Base-by-base conservation (phyloP, 1,140 invertebrate species). In the Drosophila navojoa region DNA sequence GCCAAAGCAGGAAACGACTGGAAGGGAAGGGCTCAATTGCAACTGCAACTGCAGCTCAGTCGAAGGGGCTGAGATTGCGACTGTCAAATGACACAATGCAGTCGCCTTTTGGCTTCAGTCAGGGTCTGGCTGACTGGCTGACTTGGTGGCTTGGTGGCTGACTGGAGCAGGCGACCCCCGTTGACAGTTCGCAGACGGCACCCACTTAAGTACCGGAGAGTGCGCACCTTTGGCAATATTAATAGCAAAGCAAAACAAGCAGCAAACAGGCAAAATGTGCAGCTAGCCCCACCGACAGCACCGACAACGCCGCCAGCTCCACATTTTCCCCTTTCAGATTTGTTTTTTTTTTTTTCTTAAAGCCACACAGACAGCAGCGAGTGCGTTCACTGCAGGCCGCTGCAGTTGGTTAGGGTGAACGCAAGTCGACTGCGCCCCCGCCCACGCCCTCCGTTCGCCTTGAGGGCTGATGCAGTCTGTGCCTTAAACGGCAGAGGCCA, bases 161-260 rank as follows among this genome's bases (percentile, higher is more conserved):
- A 19, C 15, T n/a, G 55, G 42, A 47, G 54, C 60, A 63, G 68
- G 68, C 72, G 67, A 76, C 67, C 72, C 76, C 73, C 64, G 84
- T 82, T 89, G 84, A 89, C 84, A 90, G 85, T 84, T 89, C 84
- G 77, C 84, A 89, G 84, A 89, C 84, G 84, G 85, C 79, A 89
- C 77, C 49, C 84, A 89, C 84, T 89, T 89, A 89, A 89, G 85
- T 89, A 74, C 77, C 85, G 60, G 53, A 80, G 82, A 87, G 82
- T 79, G 82, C 77, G 73, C 84, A 89, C 84, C 84, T 89, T 89
- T 89, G 85, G 85, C 85, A 84, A 89, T 89, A 84, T 84, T 87
- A 84, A 89, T 80, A 77, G 79, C 76, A 38, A 62, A 77, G 68
- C 70, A 69, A 71, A 71, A 60, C 55, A 71, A 40, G 62, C 16